Evolutionary conservation across 2,113 vertebrate genomes (phyloP).

Genomic region (Sinocyclocheilus rhinocerous): DNA sequence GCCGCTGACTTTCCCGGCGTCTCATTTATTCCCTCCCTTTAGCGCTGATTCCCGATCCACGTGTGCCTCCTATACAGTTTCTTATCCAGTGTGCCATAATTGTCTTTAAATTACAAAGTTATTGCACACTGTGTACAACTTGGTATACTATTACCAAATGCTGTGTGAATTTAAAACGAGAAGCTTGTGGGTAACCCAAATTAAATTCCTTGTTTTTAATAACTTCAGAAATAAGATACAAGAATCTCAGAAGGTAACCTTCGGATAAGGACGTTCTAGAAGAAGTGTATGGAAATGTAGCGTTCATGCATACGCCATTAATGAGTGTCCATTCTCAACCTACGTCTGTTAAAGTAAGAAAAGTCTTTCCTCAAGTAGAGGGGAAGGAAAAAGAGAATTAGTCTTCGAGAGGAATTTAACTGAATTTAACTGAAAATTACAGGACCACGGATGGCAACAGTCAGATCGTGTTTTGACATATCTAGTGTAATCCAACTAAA

Average conservation of each 20-base stretch:
- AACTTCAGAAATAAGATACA: constrained; percentile 46
- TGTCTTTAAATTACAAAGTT: constrained; percentile 51
- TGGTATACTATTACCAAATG: neutral
- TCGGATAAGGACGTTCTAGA: constrained; percentile 12
- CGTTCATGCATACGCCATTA: constrained; percentile 27
- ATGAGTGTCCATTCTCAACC: constrained; percentile 30
- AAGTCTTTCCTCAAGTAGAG: constrained; percentile 10
- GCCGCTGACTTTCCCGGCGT: neutral
- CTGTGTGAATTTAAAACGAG: constrained; percentile 20
- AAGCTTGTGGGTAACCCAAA: constrained; percentile 33
- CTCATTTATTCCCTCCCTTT: constrained; percentile 26
- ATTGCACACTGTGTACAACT: neutral
- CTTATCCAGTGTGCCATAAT: constrained; percentile 40
- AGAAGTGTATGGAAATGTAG: constrained; percentile 30
- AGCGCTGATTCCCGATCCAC: neutral
- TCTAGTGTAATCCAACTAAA: constrained; percentile 68
- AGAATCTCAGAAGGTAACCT: neutral
- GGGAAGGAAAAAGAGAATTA: constrained; percentile 17
- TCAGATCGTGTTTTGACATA: constrained; percentile 80
- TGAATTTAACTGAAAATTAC: no score
- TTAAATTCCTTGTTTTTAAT: constrained; percentile 43
- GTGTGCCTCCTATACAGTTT: constrained; percentile 29
- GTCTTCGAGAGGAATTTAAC: constrained; percentile 5
- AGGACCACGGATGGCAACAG: constrained; percentile 72
- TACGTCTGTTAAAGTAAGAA: constrained; percentile 34